Evolutionary conservation across 2,888 invertebrate genomes (phyloP), one percentile per base, ranked within the genome.

Genomic region (Volucella bombylans): DNA sequence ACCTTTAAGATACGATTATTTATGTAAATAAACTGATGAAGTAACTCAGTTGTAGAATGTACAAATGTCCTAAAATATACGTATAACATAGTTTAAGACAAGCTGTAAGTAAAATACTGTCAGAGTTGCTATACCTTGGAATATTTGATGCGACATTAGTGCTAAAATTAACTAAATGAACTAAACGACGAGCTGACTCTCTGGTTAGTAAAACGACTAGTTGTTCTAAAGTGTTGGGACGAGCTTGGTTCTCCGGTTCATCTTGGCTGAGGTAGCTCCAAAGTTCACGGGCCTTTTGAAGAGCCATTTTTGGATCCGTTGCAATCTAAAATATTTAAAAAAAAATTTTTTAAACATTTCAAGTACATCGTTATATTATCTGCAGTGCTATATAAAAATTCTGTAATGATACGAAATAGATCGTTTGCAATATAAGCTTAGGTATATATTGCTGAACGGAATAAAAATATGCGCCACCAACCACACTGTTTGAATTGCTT

Each of bases 181-280:
- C 96, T 57, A 96, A 91, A 87, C 95, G 93, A 76, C 97, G 93
- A 0, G 96, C 95, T 0, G 95, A 94, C 92, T 97, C 96, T n/a
- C 96, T 92, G 0, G 95, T 94, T 79, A 97, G 90, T 78, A 97
- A 91, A 47, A 96, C 95, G 71, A 96, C 92, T 83, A 96, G 91
- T 89, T 97, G 95, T 89, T 97, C 97, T 43, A 96, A 90, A 1
- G 95, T 96, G 82, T 94, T 93, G 0, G 96, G 97, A 45, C 96
- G 93, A 4, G 95, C 95, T 91, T 97, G 97, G 92, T 97, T 97
- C 92, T 96, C 97, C 0, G 97, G 96, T 89, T 97, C 97, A 31
- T 96, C 94, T 87, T 94, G 92, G 89, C 96, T 96, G 68, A 97
- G 92, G 49, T 93, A 93, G 0, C 90, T 90, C 95, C 96, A 96